Evolutionary conservation across 2,113 vertebrate genomes (phyloP), one percentile per base, ranked within the genome.

Genomic region (Emberiza fucata): DNA sequence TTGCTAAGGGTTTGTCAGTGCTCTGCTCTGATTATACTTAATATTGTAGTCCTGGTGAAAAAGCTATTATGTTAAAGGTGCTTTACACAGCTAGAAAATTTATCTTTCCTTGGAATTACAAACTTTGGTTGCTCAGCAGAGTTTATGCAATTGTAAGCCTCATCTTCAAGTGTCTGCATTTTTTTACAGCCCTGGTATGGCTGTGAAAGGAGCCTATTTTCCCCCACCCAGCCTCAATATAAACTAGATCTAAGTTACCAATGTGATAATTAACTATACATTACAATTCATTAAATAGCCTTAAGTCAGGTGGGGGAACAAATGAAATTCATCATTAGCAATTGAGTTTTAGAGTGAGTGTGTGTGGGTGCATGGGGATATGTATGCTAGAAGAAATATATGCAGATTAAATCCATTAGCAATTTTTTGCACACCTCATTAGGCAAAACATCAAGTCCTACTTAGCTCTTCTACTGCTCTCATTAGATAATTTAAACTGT

Each of bases 361-460:
- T 87, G 37, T 85, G 50, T 57, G 89, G 65, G 25, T 84, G 71
- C 59, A 28, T 71, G 89, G 81, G 70, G 92, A 75, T 91, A 89
- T 51, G 57, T 87, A 79, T 77, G 54, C 50, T 76, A 39, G 59
- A 66, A 95, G 60, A 94, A 83, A 93, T 88, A 56, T 94, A 96
- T 96, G 95, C 56, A 90, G 88, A 93, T 91, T 88, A 88, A 96
- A 94, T 90, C 60, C 82, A 93, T 95, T 94, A 90, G 88, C 51
- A 86, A 60, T 88, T 94, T 96, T 95, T 51, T 88, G 81, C 90
- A 90, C 25, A 88, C 44, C 60, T 95, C 85, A 83, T 96, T 94
- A 96, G 78, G 64, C 79, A 86, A 83, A 96, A 81, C 88, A 93
- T 63, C 56, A 88, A 81, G 82, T 96, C 60, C 68, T 60, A 92